Base-by-base conservation (phyloP, 2,797 vertebrate species). In the Adelosebastes latens region DNA sequence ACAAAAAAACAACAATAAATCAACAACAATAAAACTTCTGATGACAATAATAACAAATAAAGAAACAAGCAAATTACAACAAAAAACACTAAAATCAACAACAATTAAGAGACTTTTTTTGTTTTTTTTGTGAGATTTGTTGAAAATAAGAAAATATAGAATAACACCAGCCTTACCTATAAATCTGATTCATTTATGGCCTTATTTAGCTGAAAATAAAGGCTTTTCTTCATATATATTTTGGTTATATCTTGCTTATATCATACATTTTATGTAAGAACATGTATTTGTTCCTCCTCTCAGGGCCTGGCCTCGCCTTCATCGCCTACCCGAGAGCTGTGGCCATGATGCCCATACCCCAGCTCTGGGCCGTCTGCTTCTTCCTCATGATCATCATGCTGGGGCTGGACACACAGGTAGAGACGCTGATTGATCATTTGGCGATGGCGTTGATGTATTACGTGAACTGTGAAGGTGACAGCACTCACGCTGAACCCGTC, bases 331-430 rank as follows among this genome's bases (percentile, higher is more conserved):
- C 98, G 3, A 93, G 97, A 36, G 98, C 98, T 0, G 97, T 99
- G 3, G 95, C 97, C 6, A 95, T 99, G 97, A 99, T 99, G 97
- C 98, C 98, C 0, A 18, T 96, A 1, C 97, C 97, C 9, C 98
- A 97, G 52, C 96, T 99, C 36, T 99, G 98, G 98, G 96, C 97
- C 5, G 96, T 97, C 74, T 97, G 98, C 77, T 98, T 99, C 95
- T 99, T 99, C 94, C 93, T 99, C 84, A 99, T 98, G 98, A 94
- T 99, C 88, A 95, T 99, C 87, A 97, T 99, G 95, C 86, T 99
- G 80, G 98, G 98, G 2, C 94, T 99, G 88, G 98, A 99, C 93
- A 98, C 97, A 27, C 97, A 99, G 97, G 98, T 98, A 61, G 11
- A 39, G 8, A 3, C 76, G 22, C n/a, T 46, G 59, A 75, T 42